A percentile compares a stretch with the other conserved stretches of the same genome.
Conservation (phyloP, 2,888 invertebrate genomes). For the Leptopterna dolabrata region DNA sequence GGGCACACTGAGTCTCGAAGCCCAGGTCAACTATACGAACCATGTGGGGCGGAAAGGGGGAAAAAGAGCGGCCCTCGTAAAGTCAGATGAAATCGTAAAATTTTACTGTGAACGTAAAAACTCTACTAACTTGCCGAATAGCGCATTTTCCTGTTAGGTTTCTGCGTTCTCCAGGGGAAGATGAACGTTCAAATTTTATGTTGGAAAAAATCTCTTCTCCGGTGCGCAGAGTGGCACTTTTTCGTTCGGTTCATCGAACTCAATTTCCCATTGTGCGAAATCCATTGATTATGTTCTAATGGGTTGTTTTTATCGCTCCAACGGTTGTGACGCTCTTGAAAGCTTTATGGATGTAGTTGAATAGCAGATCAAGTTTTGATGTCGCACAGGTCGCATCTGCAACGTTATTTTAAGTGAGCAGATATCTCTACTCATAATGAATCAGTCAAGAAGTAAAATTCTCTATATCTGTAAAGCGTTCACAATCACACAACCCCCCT, state of each 20-base stretch:
- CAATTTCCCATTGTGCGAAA: background rate
- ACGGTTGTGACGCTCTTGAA: too few relatives aligned
- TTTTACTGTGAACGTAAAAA: background rate
- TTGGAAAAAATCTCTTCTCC: background rate
- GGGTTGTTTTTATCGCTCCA: background rate
- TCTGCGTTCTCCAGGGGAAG: background rate
- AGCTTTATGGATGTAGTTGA: too few relatives aligned
- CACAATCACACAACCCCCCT: too few relatives aligned
- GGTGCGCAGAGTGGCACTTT: background rate
- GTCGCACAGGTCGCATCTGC: too few relatives aligned
- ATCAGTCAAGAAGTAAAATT: too few relatives aligned
- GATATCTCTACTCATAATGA: too few relatives aligned
- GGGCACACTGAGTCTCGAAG: background rate
- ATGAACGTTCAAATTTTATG: background rate
- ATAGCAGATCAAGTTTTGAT: too few relatives aligned
- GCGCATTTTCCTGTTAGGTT: constrained; percentile 11
- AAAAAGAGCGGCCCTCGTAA: background rate
- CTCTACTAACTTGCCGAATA: background rate
- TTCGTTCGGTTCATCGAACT: background rate
- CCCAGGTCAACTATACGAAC: background rate
- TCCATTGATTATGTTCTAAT: background rate
- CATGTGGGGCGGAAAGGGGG: background rate
- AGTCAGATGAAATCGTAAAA: background rate
- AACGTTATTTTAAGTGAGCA: too few relatives aligned
- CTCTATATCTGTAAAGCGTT: too few relatives aligned